phyloP scores from a whole-genome alignment of 2,888 invertebrate genomes.

The Oscheius onirici region DNA sequence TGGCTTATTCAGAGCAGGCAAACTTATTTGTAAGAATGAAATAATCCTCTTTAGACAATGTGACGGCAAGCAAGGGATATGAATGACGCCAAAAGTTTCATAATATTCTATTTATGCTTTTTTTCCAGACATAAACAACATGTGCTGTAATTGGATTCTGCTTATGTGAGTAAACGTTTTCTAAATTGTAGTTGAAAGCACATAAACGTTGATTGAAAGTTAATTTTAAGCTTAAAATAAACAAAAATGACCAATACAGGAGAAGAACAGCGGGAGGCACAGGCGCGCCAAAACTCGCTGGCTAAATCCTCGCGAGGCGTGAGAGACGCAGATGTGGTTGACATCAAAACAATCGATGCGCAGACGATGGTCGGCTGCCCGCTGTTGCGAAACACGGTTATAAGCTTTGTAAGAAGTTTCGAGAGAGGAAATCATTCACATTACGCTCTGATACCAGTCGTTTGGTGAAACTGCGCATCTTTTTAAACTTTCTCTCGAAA shows the following conservation, averaged over 20 bases:
- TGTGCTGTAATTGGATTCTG: too few relatives aligned
- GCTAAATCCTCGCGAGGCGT: not conserved
- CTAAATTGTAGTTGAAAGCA: too few relatives aligned
- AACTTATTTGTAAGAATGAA: not conserved
- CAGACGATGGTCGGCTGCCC: conserved; percentile 16
- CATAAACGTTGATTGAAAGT: too few relatives aligned
- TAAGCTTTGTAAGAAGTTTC: too few relatives aligned
- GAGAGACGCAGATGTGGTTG: conserved; percentile 26
- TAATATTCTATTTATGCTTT: too few relatives aligned
- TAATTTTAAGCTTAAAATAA: too few relatives aligned
- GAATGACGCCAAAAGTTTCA: not conserved
- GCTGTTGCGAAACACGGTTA: conserved; percentile 13
- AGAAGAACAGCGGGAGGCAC: not conserved
- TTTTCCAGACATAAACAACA: too few relatives aligned
- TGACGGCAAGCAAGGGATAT: conserved; percentile 8
- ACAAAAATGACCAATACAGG: not conserved
- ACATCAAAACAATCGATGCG: conserved; percentile 32
- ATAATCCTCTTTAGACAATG: not conserved
- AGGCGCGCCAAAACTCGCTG: not conserved
- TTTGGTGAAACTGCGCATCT: not conserved
- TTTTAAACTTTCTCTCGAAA: not conserved
- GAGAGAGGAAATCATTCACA: too few relatives aligned
- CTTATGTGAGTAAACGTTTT: too few relatives aligned
- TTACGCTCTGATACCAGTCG: not conserved
- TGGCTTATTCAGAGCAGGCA: not conserved